phyloP scores from a whole-genome alignment of 2,113 vertebrate genomes.

The Oncorhynchus masou region DNA sequence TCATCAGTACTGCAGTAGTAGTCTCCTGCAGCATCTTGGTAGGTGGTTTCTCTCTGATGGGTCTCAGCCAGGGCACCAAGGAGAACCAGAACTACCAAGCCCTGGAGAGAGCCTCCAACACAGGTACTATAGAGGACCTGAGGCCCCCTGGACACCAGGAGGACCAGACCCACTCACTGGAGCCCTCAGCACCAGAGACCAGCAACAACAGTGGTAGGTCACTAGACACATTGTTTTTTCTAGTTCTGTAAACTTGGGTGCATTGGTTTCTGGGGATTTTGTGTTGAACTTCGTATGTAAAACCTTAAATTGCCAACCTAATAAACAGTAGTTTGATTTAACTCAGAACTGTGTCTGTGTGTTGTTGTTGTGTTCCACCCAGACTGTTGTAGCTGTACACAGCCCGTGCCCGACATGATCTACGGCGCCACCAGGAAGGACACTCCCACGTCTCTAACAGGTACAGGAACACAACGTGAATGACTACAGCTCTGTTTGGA shows the following conservation, averaged over 20 bases:
- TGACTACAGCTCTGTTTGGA: background rate
- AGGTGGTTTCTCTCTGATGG: slow-evolving; percentile 86
- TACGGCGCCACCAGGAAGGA: slow-evolving; percentile 59
- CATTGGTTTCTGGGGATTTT: too few relatives aligned
- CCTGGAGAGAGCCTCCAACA: too few relatives aligned
- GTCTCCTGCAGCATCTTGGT: slow-evolving; percentile 83
- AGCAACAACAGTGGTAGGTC: slow-evolving; percentile 62
- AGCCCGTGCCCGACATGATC: slow-evolving; percentile 69
- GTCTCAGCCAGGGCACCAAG: slow-evolving; percentile 82
- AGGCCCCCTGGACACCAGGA: slow-evolving; percentile 63
- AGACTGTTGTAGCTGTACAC: slow-evolving; percentile 76
- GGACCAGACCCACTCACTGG: slow-evolving; percentile 16
- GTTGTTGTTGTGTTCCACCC: slow-evolving; percentile 18
- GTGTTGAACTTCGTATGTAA: too few relatives aligned
- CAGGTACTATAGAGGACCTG: slow-evolving; percentile 61
- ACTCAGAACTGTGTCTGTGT: background rate
- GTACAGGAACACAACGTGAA: slow-evolving; percentile 42
- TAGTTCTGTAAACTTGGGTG: too few relatives aligned
- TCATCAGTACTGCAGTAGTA: slow-evolving; percentile 84
- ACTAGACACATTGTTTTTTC: background rate
- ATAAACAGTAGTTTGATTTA: too few relatives aligned
- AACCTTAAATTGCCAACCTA: too few relatives aligned
- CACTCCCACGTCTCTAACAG: slow-evolving; percentile 19
- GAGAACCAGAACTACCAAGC: slow-evolving; percentile 70
- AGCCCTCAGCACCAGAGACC: slow-evolving; percentile 26